phyloP scores from a whole-genome alignment of 2,888 invertebrate species.

The Tipula helvola region DNA sequence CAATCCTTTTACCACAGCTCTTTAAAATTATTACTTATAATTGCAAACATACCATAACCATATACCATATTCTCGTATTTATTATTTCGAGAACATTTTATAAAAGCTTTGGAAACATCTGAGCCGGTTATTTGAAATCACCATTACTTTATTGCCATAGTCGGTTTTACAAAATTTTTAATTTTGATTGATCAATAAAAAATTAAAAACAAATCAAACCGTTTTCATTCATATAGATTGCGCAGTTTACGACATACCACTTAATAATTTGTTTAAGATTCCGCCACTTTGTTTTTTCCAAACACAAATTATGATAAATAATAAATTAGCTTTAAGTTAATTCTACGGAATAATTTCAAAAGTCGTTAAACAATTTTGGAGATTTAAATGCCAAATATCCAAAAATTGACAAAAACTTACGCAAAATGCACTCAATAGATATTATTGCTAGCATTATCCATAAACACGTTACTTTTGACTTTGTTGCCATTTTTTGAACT shows the following conservation, averaged over 20 bases:
- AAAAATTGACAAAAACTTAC: not conserved
- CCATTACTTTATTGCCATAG: too few relatives aligned
- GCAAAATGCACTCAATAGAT: not conserved
- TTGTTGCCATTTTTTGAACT: not conserved
- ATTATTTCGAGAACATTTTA: not conserved
- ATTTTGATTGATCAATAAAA: slow-evolving; percentile 4
- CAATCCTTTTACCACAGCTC: not conserved
- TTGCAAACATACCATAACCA: not conserved
- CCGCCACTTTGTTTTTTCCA: not conserved
- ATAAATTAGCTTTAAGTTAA: not conserved
- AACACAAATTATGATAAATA: not conserved
- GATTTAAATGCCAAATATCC: not conserved
- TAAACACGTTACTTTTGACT: not conserved
- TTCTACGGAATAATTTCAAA: not conserved
- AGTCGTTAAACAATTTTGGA: not conserved
- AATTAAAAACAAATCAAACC: not conserved
- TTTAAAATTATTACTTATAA: not conserved
- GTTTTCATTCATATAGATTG: not conserved
- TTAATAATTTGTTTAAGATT: not conserved
- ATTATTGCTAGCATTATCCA: not conserved
- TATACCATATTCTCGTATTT: not conserved
- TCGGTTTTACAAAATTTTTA: not conserved
- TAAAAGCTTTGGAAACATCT: not conserved
- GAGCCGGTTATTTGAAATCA: too few relatives aligned
- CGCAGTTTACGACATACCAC: not conserved